phyloP scores from a whole-genome alignment of 2,113 vertebrate species.

The Fregata magnificens region DNA sequence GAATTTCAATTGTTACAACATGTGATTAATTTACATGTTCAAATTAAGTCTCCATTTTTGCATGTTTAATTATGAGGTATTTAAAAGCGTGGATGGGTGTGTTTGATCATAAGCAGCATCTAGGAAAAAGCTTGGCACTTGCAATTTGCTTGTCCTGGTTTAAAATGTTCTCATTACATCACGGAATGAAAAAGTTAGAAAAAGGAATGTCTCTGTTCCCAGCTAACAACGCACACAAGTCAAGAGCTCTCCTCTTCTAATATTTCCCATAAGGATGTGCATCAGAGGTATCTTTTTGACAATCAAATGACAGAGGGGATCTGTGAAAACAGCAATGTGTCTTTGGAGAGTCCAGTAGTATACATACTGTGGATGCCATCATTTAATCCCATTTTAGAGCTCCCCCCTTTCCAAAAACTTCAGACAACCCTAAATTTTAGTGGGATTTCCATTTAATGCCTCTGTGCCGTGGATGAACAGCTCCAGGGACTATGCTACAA shows the following conservation, averaged over 20 bases:
- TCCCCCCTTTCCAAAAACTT: not conserved
- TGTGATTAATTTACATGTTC: constrained; percentile 66
- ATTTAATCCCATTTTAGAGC: not conserved
- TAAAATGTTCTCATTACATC: constrained; percentile 65
- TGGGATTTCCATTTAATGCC: not conserved
- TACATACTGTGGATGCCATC: not conserved
- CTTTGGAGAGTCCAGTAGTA: not conserved
- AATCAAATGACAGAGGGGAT: not conserved
- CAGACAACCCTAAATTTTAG: not conserved
- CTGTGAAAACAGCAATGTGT: not conserved
- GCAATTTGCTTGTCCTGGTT: constrained; percentile 51
- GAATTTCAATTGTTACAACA: constrained; percentile 59
- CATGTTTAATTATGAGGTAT: constrained; percentile 65
- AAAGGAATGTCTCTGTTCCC: constrained; percentile 22
- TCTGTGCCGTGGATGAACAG: not conserved
- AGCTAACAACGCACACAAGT: constrained; percentile 3
- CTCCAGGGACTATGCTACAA: not conserved
- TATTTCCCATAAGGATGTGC: not conserved
- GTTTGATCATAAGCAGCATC: constrained; percentile 40
- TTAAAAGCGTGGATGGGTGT: not conserved
- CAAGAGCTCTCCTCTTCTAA: not conserved
- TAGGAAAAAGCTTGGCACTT: not conserved
- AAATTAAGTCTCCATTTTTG: constrained; percentile 68
- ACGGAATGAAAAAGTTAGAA: constrained; percentile 16
- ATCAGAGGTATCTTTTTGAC: not conserved